Evolutionary conservation across 2,113 vertebrate species (phyloP), one percentile per base, ranked within the genome.

Genomic region (Thymallus thymallus): DNA sequence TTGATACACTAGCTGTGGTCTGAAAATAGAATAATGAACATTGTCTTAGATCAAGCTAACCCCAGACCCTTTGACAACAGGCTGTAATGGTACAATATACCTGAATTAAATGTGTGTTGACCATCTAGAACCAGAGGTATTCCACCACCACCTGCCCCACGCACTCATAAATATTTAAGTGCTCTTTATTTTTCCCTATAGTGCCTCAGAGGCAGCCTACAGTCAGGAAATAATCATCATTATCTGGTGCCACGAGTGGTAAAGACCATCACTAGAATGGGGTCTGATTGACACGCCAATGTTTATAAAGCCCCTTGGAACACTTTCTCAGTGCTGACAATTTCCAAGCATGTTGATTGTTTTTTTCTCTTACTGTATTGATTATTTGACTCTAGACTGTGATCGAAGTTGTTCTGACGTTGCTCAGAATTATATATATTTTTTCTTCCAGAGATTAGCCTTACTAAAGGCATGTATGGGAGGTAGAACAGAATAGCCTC

Each of bases 211-310:
- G 84, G 74, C 48, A 81, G 82, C 82, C 84, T 82, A 75, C 72
- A 90, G 85, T 86, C 76, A 85, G 81, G 84, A 88, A 89, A 88
- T 84, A 88, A 86, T 88, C 82, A 87, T 88, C 87, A 86, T 85
- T 85, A 85, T 41, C 24, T 41, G 72, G 68, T 79, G 24, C 58
- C 69, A 70, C 32, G 62, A 10, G 35, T 41, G 41, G 71, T 76
- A 76, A 70, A 55, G 80, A 23, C 67, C 77, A 90, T 91, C 81
- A 78, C 89, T 91, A 84, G 45, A 67, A 60, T 26, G 22, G 46
- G 45, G 55, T 83, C 55, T 87, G 80, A 85, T 80, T 89, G 88
- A 86, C 87, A 83, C 23, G 46, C 20, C 76, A 82, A 76, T 78
- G 63, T 71, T 85, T 83, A 81, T 76, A 35, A 85, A 80, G 79